Evolutionary conservation across 2,888 invertebrate genomes (phyloP), one percentile per base, ranked within the genome.

Genomic region (Uropetala carovei): DNA sequence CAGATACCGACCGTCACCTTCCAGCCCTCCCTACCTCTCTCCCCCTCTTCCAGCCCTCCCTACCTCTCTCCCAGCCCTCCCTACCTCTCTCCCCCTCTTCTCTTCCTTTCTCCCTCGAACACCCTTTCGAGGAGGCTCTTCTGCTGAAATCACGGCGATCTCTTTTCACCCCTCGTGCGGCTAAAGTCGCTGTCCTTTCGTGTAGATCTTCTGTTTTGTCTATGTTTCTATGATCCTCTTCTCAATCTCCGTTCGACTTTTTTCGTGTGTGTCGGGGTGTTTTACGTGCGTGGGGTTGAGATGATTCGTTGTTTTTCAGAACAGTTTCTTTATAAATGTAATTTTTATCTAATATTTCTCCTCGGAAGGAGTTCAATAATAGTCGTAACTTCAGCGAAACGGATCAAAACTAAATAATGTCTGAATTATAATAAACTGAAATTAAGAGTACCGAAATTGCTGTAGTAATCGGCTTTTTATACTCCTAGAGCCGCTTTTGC

Each of bases 1-100:
- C 68, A 89, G 64, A 89, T 89, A 64, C 89, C 59, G 43, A 56
- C 68, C 89, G 89, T 64, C 43, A 68, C 89, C 89, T 89, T 56
- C 89, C 85, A 58, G 59, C 86, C 16, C 86, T 22, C 60, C 22
- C 58, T 18, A 16, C 27, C 86, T 86, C 27, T 60, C 89, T n/a
- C 13, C n/a, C 30, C 16, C 16, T 7, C 16, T 56, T n/a, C n/a
- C 81, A 22, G 30, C 22, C 82, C n/a, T 14, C 82, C 82, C 9
- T 27, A 16, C 10, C n/a, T 56, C 14, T 84, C 27, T 18, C 56
- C 43, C 57, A 56, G 10, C 14, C 59, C 86, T 60, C 86, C 60
- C 58, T 43, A 57, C n/a, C 84, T 57, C 57, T 84, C 60, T 59
- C 59, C 56, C 43, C 64, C 30, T 7, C 43, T 27, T 14, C 82